These are phyloP conservation scores for Vanessa cardui DNA, from an alignment of 2,888 invertebrate species.

Conservation along the genomic window DNA sequence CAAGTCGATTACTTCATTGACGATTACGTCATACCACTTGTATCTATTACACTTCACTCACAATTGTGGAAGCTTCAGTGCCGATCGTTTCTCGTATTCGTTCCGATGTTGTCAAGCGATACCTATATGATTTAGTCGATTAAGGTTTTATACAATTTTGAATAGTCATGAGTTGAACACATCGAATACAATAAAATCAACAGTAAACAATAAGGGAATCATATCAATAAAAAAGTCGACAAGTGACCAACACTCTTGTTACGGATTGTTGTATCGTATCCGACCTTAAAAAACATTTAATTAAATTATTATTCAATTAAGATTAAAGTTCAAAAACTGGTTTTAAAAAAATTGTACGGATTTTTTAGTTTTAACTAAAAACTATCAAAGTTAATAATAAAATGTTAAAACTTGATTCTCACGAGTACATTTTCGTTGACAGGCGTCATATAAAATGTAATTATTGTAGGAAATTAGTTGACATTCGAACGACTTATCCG, in stretches of 20 bases:
- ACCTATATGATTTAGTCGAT: neutral
- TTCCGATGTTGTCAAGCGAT: neutral
- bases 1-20: constrained; percentile 37
- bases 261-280: too few species aligned
- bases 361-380: neutral
- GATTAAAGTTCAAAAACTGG: too few species aligned
- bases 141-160: neutral
- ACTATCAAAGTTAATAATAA: neutral
- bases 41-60: constrained; percentile 34
- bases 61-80: constrained; percentile 9
- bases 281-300: too few species aligned
- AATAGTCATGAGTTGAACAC: neutral
- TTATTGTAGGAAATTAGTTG: constrained; percentile 23
- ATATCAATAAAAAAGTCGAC: too few species aligned
- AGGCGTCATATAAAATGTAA: constrained; percentile 15
- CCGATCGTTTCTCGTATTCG: neutral
- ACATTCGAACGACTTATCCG: constrained; percentile 8
- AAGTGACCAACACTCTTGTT: too few species aligned
- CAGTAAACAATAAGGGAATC: too few species aligned
- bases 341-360: too few species aligned
- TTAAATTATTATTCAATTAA: too few species aligned
- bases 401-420: neutral
- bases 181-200: too few species aligned
- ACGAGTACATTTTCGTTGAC: constrained; percentile 12
- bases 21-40: constrained; percentile 40